A percentile compares a stretch with the other conserved stretches of the same genome.
phyloP scores from a whole-genome alignment of 2,888 invertebrate genomes.

The Cabera pusaria region DNA sequence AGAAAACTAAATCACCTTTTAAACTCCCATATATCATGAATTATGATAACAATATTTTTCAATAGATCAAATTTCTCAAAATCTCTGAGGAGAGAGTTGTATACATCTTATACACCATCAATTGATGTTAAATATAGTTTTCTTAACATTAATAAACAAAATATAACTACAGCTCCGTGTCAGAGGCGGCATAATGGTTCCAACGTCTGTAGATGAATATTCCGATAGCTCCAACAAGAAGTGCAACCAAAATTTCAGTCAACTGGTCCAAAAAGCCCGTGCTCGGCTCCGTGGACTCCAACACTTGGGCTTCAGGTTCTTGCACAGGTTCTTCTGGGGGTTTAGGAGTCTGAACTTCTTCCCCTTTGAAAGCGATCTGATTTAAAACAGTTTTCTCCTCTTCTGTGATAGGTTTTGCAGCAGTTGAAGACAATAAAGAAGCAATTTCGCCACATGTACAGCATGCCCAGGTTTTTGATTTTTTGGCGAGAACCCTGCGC shows the following conservation, averaged over 20 bases:
- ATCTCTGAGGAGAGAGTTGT: slow-evolving; percentile 16
- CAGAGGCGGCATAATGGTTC: slow-evolving; percentile 53
- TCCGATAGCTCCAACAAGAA: slow-evolving; percentile 69
- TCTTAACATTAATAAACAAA: slow-evolving; percentile 22
- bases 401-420: slow-evolving; percentile 74
- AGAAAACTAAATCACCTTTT: too few species aligned
- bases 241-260: slow-evolving; percentile 67
- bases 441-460: slow-evolving; percentile 71
- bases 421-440: slow-evolving; percentile 65
- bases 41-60: slow-evolving; percentile 9
- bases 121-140: slow-evolving; percentile 22
- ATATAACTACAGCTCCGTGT: slow-evolving; percentile 50
- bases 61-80: slow-evolving; percentile 18
- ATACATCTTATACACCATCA: slow-evolving; percentile 12
- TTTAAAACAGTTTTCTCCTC: slow-evolving; percentile 74
- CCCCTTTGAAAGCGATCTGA: slow-evolving; percentile 79
- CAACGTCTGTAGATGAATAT: slow-evolving; percentile 75
- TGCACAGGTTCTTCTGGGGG: slow-evolving; percentile 54
- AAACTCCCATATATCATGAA: too few species aligned
- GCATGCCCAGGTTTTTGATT: slow-evolving; percentile 79
- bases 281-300: slow-evolving; percentile 65
- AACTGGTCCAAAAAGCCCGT: slow-evolving; percentile 70
- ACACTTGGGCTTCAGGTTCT: slow-evolving; percentile 56
- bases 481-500: slow-evolving; percentile 90
- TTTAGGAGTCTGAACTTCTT: slow-evolving; percentile 67